Conservation (phyloP, 2,113 vertebrate genomes). For the Neogobius melanostomus region DNA sequence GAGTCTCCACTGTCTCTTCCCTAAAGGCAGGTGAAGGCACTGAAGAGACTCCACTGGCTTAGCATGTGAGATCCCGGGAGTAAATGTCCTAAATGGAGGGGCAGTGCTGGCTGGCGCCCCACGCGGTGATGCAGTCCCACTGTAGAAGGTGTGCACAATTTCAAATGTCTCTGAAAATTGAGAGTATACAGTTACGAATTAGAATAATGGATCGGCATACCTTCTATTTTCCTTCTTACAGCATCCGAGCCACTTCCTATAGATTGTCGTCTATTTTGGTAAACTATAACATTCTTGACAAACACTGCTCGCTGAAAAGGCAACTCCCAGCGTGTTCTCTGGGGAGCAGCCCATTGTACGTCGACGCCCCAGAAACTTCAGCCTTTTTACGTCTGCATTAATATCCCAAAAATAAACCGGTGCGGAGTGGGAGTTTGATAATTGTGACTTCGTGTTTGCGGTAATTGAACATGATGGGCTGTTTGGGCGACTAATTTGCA, state of each 20-base stretch:
- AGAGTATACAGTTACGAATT: constrained; percentile 1
- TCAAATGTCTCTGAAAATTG: background rate
- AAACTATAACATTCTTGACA: no score
- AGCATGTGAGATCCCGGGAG: no score
- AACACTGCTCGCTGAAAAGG: constrained; percentile 57
- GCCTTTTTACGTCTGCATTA: constrained; percentile 30
- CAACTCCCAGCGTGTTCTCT: constrained; percentile 28
- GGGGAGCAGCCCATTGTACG: constrained; percentile 39
- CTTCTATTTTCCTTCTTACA: no score
- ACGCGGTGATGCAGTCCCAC: background rate
- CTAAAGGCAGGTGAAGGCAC: no score
- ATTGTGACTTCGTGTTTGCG: constrained; percentile 7
- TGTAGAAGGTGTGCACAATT: constrained; percentile 3
- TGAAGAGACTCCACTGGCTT: no score
- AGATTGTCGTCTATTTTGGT: no score
- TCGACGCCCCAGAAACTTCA: constrained; percentile 57
- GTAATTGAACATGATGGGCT: constrained; percentile 36
- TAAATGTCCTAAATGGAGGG: no score
- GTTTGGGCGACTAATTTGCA: constrained; percentile 5
- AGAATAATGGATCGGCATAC: no score
- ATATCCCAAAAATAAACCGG: constrained; percentile 15
- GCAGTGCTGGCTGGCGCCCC: no score
- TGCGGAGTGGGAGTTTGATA: constrained; percentile 10
- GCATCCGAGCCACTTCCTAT: no score
- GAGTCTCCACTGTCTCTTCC: no score